Base-by-base conservation (phyloP, 1,140 invertebrate genomes). In the Caerostris darwini region DNA sequence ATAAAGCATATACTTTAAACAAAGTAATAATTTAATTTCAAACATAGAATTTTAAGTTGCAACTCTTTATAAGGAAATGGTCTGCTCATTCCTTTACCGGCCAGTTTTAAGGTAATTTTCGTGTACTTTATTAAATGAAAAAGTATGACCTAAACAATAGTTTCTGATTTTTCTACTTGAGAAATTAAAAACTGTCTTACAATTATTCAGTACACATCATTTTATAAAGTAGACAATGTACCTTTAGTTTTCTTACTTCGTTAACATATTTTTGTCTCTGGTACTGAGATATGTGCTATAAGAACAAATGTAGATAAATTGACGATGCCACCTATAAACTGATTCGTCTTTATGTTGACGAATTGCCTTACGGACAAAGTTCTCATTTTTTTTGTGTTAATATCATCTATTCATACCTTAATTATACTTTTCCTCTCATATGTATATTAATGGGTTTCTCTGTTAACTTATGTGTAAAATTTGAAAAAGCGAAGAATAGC, bases 271-370 rank as follows among this genome's bases (percentile, higher is more conserved):
- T 64, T 64, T 64, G 17, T 64, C 17, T 64, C 34, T 4, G 17
- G 12, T 64, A 5, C 17, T 64, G 61, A 64, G 1, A 14, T 64
- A 57, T 83, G 17, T 83, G 54, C n/a, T 83, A 58, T 57, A 77
- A n/a, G 82, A 83, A 83, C 82, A 83, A 83, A 83, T 83, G 82
- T 83, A 83, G 54, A 83, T 83, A 83, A 12, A 53, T 77, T 77
- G 10, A 77, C 3, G 71, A 34, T 53, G 71, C 71, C 71, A 77
- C 8, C 34, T 77, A 14, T 77, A 7, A 50, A 77, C 10, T 50
- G 10, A 50, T 77, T 77, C 61, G 4, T 67, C 19, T 12, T 77
- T 50, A 10, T 77, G 71, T 77, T 12, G 53, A 77, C 10, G 12
- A 19, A 50, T 77, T 77, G 19, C 5, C 34, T 34, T 50, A 50